These are phyloP conservation scores for Acropternis orthonyx DNA, from an alignment of 2,797 vertebrate species.

Conservation along the genomic window DNA sequence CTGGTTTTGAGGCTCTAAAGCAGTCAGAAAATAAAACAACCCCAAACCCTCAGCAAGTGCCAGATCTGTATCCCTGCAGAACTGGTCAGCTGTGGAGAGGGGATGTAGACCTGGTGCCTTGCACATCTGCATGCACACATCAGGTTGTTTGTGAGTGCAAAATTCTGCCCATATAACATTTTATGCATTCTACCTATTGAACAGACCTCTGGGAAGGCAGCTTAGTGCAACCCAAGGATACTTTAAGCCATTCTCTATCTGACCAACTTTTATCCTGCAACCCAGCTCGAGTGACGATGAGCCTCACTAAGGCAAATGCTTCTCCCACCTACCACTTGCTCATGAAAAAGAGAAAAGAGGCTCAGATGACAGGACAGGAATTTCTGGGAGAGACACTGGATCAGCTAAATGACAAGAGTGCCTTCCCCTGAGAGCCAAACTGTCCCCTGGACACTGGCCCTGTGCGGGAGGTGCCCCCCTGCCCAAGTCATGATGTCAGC, in stretches of 20 bases:
- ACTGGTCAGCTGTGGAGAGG: neutral
- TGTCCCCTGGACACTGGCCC: neutral
- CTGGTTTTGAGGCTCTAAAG: neutral
- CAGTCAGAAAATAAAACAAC: neutral
- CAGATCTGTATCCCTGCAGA: neutral
- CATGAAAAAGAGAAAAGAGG: neutral
- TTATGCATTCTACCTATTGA: neutral
- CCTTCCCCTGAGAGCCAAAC: neutral
- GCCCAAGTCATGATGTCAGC: rapidly evolving
- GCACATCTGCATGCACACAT: neutral
- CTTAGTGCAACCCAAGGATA: neutral
- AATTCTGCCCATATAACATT: neutral
- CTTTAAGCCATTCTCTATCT: neutral
- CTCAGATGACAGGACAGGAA: neutral
- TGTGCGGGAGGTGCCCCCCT: neutral
- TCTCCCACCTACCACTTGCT: neutral
- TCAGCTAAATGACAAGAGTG: neutral
- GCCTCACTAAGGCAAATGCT: neutral
- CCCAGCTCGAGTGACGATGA: neutral
- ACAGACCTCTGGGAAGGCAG: neutral
- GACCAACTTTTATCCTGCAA: neutral
- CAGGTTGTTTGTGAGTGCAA: neutral
- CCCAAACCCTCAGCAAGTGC: neutral
- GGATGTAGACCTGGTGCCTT: neutral
- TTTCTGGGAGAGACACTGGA: neutral